Base-by-base conservation (phyloP, 2,113 vertebrate genomes). In the Oxyura jamaicensis region DNA sequence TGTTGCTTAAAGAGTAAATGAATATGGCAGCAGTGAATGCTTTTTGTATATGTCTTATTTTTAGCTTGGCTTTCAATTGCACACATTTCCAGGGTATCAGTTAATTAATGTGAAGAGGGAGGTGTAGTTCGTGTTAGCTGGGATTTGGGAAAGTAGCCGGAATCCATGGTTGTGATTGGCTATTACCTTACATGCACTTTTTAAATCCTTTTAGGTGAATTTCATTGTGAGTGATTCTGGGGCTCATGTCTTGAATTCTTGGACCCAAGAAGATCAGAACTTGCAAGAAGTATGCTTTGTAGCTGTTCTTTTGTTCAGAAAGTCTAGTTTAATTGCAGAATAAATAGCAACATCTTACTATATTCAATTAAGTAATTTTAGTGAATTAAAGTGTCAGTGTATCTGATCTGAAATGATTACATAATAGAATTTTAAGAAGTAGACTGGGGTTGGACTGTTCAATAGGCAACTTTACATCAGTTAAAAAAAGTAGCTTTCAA, bases 191-290 rank as follows among this genome's bases (percentile, higher is more conserved):
- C 42, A 26, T 50, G 28, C 90, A 36, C 17, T 72, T 92, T 96
- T 96, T 31, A 86, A 53, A 50, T 95, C 58, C 12, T 96, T 88
- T 46, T 90, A 99, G 99, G 97, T 99, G 56, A 99, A 99, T 97
- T 99, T 99, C 97, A 99, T 99, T 82, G 99, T 99, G 63, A 99
- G 99, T 94, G 99, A 99, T 95, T 99, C 99, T 60, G 99, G 99
- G 91, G 99, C 99, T 96, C 99, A 99, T 96, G 98, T 99, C 95
- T 97, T 99, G 96, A 99, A 99, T 96, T 99, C 98, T 66, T 99
- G 99, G 99, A 99, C 98, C 95, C 99, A 99, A 66, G 99, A 99
- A 97, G 98, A 99, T 94, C 99, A 99, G 97, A 99, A 98, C 94
- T 98, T 99, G 84, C 99, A 99, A 63, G 99, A 99, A 98, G 99